Conservation (phyloP, 53 echinoderm and acorn worm species). For the Astropecten irregularis region DNA sequence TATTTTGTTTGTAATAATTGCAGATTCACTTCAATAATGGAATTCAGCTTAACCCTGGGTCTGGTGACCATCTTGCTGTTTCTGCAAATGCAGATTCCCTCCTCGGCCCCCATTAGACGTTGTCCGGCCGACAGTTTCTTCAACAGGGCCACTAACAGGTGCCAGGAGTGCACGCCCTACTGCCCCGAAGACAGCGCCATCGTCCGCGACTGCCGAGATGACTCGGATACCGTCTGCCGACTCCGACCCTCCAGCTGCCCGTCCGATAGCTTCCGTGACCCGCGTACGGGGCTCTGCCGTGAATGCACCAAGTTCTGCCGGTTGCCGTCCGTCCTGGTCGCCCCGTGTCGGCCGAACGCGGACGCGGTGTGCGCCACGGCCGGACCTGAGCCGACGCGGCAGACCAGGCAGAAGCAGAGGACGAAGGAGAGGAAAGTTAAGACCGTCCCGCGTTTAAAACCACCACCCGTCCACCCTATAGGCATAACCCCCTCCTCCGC, state of each 20-base stretch:
- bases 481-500: neutral
- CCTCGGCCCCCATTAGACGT: neutral
- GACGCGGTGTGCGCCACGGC: slow-evolving; percentile 9
- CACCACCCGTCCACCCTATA: neutral
- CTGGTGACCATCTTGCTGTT: neutral
- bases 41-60: too few relatives aligned
- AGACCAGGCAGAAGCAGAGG: too few relatives aligned
- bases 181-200: neutral
- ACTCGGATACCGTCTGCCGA: neutral
- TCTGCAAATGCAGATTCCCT: neutral
- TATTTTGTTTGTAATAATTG: too few relatives aligned
- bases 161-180: neutral
- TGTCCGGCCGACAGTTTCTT: slow-evolving; percentile 1
- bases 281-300: neutral
- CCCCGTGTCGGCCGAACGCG: neutral
- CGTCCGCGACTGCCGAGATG: neutral
- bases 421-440: neutral
- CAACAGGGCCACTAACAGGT: neutral
- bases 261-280: neutral
- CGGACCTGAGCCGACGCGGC: too few relatives aligned
- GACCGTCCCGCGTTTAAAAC: neutral
- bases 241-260: neutral
- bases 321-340: neutral
- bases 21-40: too few relatives aligned
- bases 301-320: slow-evolving; percentile 1